Evolutionary conservation across 2,113 vertebrate species (phyloP).

Genomic region (Notechis scutatus): DNA sequence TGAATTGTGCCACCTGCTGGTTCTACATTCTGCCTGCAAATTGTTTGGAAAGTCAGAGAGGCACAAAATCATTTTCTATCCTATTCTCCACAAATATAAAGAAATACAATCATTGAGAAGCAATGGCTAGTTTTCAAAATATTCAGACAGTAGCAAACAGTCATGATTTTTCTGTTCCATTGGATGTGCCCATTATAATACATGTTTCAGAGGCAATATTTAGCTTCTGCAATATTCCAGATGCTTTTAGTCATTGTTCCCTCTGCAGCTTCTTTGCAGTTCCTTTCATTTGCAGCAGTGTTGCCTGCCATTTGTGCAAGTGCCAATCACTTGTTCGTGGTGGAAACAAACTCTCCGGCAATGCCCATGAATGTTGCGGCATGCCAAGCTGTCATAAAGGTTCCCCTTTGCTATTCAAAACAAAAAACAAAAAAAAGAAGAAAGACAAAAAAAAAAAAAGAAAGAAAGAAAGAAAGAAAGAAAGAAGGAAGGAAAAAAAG

Average conservation of each 20-base stretch:
- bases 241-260: neutral
- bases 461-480: too few relatives aligned
- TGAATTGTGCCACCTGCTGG: conserved; percentile 20
- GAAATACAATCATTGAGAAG: neutral
- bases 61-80: neutral
- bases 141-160: neutral
- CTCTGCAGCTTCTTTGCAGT: neutral
- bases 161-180: fast-evolving
- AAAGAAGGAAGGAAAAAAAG: too few relatives aligned
- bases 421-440: too few relatives aligned
- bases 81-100: neutral
- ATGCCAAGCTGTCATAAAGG: conserved; percentile 34
- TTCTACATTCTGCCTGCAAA: neutral
- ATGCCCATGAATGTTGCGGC: conserved; percentile 38
- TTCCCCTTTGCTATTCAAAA: conserved; percentile 25
- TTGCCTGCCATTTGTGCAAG: conserved; percentile 41
- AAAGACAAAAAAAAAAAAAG: fast-evolving
- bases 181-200: neutral
- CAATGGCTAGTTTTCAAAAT: neutral
- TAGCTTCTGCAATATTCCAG: fast-evolving
- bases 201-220: neutral
- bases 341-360: conserved; percentile 64
- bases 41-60: neutral
- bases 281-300: conserved; percentile 50
- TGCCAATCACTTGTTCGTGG: conserved; percentile 52